Percentiles rank a stretch among this genome's conserved stretches.
Conservation (phyloP, 2,888 invertebrate species). For the Cremastinae sp. region DNA sequence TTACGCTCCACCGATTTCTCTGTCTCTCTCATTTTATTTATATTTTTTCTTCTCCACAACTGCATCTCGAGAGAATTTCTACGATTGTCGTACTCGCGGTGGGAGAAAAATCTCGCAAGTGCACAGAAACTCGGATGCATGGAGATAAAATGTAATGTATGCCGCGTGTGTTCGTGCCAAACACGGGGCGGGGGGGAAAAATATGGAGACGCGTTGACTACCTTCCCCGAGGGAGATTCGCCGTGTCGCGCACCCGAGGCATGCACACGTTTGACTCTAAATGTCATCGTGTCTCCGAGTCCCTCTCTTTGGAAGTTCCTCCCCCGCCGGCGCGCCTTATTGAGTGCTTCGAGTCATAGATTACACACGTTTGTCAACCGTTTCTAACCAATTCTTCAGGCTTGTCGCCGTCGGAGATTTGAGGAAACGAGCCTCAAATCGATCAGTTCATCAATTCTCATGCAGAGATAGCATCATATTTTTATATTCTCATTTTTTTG, state of each 20-base stretch:
- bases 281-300: constrained; percentile 76
- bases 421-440: too few relatives aligned
- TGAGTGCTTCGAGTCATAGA: too few relatives aligned
- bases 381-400: too few relatives aligned
- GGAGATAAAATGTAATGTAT: background rate
- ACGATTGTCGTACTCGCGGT: constrained; percentile 1
- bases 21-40: constrained; percentile 18
- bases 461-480: too few relatives aligned
- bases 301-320: constrained; percentile 5
- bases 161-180: background rate
- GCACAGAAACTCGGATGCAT: too few relatives aligned
- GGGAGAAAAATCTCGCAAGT: background rate
- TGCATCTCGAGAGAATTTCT: constrained; percentile 1
- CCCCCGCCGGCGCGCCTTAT: too few relatives aligned
- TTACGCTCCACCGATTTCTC: constrained; percentile 29
- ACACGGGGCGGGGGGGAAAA: constrained; percentile 33
- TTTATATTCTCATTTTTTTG: too few relatives aligned
- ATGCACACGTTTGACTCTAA: constrained; percentile 66
- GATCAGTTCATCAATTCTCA: background rate
- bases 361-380: too few relatives aligned
- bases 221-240: constrained; percentile 67
- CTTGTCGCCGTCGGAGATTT: too few relatives aligned
- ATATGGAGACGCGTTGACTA: constrained; percentile 63
- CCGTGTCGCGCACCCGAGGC: constrained; percentile 69
- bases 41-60: constrained; percentile 1